Evolutionary conservation across 2,797 vertebrate species (phyloP).

Genomic region (Telmatherina bonti): DNA sequence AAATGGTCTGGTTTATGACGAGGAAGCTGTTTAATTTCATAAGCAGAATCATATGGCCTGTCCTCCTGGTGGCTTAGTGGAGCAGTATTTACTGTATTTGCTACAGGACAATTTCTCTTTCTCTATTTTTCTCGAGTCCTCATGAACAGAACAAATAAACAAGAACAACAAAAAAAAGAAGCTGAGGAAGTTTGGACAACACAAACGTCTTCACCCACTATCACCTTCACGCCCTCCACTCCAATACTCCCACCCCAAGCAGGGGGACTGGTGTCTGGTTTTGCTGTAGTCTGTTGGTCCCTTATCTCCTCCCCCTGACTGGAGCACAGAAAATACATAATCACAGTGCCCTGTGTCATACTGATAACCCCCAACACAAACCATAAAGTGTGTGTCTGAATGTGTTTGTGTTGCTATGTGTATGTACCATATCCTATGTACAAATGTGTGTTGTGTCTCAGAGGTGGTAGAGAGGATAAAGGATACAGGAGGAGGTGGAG

Average conservation of each 20-base stretch:
- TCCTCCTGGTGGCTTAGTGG: conserved; percentile 34
- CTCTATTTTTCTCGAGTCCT: not conserved
- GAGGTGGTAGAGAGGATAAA: conserved; percentile 60
- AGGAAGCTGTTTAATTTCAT: conserved; percentile 65
- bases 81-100: conserved; percentile 10
- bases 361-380: conserved; percentile 76
- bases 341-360: conserved; percentile 74
- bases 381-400: conserved; percentile 32
- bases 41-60: conserved; percentile 64
- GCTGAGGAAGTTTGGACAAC: conserved; percentile 2
- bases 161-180: not conserved
- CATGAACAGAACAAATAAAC: not conserved
- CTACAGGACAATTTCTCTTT: conserved; percentile 5
- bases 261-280: conserved; percentile 64
- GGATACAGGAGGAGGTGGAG: conserved; percentile 42
- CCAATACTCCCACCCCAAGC: conserved; percentile 20
- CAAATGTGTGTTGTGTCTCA: conserved; percentile 56
- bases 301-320: conserved; percentile 70
- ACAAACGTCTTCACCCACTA: conserved; percentile 42
- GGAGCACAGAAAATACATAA: conserved; percentile 76
- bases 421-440: conserved; percentile 27
- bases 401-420: conserved; percentile 18
- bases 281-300: conserved; percentile 55
- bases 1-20: conserved; percentile 68
- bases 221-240: conserved; percentile 39